Evolutionary conservation across 2,113 vertebrate species (phyloP).

Genomic region (Fulica atra): DNA sequence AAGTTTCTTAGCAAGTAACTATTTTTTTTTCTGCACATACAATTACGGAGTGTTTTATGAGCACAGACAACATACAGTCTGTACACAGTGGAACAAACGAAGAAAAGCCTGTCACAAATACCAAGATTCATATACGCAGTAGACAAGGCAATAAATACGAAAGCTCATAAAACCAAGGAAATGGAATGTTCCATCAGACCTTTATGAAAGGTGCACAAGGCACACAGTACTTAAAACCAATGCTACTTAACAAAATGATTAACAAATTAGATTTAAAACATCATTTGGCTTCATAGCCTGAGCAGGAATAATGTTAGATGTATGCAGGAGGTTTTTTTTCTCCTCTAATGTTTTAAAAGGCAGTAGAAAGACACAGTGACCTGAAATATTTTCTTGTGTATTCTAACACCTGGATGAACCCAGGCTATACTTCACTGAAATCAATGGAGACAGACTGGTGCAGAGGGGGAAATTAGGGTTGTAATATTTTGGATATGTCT

Average conservation of each 20-base stretch:
- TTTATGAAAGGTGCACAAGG: background rate
- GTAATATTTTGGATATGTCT: background rate
- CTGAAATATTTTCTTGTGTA: background rate
- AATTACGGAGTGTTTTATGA: conserved; percentile 37
- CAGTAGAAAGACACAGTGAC: background rate
- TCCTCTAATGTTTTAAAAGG: background rate
- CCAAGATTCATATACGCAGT: background rate
- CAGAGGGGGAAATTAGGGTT: background rate
- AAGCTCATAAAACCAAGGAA: conserved; percentile 29
- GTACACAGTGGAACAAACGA: conserved; percentile 1
- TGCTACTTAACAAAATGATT: background rate
- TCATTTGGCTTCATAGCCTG: background rate
- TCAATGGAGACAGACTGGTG: accelerated
- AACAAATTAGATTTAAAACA: background rate
- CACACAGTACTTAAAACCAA: background rate
- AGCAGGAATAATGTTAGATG: background rate
- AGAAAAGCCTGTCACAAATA: conserved; percentile 22
- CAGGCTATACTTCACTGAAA: background rate
- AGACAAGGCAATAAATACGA: conserved; percentile 43
- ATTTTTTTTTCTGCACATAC: background rate
- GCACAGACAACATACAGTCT: background rate
- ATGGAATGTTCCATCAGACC: background rate
- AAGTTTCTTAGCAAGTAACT: background rate
- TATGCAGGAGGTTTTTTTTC: background rate
- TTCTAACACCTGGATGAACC: background rate